Evolutionary conservation across 2,888 invertebrate genomes (phyloP).

Genomic region (Ellobium chinense): DNA sequence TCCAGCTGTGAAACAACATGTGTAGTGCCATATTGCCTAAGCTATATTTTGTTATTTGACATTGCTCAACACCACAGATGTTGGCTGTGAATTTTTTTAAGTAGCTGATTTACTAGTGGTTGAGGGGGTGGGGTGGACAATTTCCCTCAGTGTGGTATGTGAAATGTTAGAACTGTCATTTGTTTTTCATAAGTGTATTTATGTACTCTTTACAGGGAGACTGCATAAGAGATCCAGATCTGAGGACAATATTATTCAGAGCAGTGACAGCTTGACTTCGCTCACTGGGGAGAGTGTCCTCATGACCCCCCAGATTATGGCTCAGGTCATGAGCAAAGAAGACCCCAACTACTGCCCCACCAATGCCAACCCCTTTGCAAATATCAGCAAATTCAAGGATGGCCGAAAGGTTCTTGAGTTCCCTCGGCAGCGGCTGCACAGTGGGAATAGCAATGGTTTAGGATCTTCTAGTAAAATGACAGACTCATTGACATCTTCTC

Average conservation of each 20-base stretch:
- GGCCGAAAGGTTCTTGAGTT: constrained; percentile 71
- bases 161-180: too few relatives aligned
- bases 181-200: too few relatives aligned
- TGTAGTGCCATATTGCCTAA: too few relatives aligned
- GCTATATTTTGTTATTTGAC: too few relatives aligned
- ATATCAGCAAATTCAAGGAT: constrained; percentile 68
- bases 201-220: constrained; percentile 26
- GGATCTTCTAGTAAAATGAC: neutral
- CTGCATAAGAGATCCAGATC: constrained; percentile 69
- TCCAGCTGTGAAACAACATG: too few relatives aligned
- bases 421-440: constrained; percentile 48
- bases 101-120: too few relatives aligned
- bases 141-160: too few relatives aligned
- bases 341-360: constrained; percentile 78
- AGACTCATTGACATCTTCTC: constrained; percentile 6
- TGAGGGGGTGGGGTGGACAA: too few relatives aligned
- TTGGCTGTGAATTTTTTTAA: too few relatives aligned
- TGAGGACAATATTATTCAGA: constrained; percentile 72
- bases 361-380: constrained; percentile 71
- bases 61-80: too few relatives aligned
- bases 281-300: constrained; percentile 42
- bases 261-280: constrained; percentile 52
- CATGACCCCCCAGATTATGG: constrained; percentile 84
- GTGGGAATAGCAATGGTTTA: constrained; percentile 49
- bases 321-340: constrained; percentile 85